A percentile compares a stretch with the other conserved stretches of the same genome.
These are phyloP conservation scores for Bellardia pandia DNA, from an alignment of 2,888 invertebrate species.

Conservation along the genomic window DNA sequence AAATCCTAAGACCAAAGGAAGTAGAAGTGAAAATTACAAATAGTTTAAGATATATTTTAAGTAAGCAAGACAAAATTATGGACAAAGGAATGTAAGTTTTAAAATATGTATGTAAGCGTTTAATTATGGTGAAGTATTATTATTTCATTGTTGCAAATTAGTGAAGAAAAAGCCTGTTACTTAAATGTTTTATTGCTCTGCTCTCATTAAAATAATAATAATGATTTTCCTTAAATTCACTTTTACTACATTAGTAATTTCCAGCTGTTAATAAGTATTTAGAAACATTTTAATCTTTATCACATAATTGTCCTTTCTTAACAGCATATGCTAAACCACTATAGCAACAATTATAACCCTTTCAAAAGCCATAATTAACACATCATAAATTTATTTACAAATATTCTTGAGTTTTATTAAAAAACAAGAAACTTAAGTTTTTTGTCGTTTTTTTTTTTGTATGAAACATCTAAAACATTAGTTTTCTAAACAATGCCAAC, in stretches of 20 bases:
- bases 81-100: too few relatives aligned
- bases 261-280: slow-evolving; percentile 20
- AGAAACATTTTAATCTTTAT: slow-evolving; percentile 18
- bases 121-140: too few relatives aligned
- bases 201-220: neutral
- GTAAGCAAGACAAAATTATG: neutral
- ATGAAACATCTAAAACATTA: slow-evolving; percentile 60
- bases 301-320: neutral
- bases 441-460: slow-evolving; percentile 26
- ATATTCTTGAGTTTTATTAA: slow-evolving; percentile 45
- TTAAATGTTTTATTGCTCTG: neutral
- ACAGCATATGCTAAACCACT: slow-evolving; percentile 24
- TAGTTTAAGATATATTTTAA: neutral
- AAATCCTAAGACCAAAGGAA: slow-evolving; percentile 34
- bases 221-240: neutral
- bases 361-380: slow-evolving; percentile 63
- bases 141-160: too few relatives aligned
- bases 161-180: too few relatives aligned
- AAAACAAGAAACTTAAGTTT: slow-evolving; percentile 42
- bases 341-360: slow-evolving; percentile 45
- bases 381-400: slow-evolving; percentile 69
- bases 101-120: too few relatives aligned
- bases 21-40: neutral
- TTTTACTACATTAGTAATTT: neutral
- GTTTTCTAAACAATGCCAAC: slow-evolving; percentile 68